Percentiles rank a stretch among this genome's conserved stretches.
Evolutionary conservation across 2,888 invertebrate species (phyloP).

Genomic region (Ptychoptera albimana): DNA sequence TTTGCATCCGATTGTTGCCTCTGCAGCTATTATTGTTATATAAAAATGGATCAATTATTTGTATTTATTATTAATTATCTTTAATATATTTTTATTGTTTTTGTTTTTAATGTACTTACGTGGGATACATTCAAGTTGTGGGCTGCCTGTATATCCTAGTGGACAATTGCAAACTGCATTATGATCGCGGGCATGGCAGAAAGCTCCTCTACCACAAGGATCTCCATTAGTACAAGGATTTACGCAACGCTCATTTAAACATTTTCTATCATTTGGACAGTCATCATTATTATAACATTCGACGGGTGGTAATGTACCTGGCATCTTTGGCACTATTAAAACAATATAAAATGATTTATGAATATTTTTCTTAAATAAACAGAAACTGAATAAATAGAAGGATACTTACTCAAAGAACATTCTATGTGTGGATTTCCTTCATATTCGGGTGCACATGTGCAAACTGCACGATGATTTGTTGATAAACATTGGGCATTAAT

Average conservation of each 20-base stretch:
- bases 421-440: conserved; percentile 64
- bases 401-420: conserved; percentile 42
- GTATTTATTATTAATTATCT: neutral
- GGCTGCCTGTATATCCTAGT: conserved; percentile 55
- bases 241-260: conserved; percentile 57
- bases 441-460: conserved; percentile 63
- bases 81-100: too few species aligned
- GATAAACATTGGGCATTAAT: conserved; percentile 69
- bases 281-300: conserved; percentile 69
- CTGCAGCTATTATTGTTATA: conserved; percentile 34
- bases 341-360: neutral
- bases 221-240: conserved; percentile 56
- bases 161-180: conserved; percentile 69
- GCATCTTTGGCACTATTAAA: conserved; percentile 18
- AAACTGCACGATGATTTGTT: conserved; percentile 56
- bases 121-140: conserved; percentile 54
- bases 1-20: conserved; percentile 53
- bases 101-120: conserved; percentile 44
- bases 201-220: conserved; percentile 63
- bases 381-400: conserved; percentile 1
- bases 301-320: conserved; percentile 25
- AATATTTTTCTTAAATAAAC: conserved; percentile 2
- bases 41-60: conserved; percentile 15
- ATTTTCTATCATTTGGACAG: conserved; percentile 56
- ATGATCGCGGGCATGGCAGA: conserved; percentile 66